phyloP scores from a whole-genome alignment of 2,888 invertebrate species.

The Heliconius hortense region DNA sequence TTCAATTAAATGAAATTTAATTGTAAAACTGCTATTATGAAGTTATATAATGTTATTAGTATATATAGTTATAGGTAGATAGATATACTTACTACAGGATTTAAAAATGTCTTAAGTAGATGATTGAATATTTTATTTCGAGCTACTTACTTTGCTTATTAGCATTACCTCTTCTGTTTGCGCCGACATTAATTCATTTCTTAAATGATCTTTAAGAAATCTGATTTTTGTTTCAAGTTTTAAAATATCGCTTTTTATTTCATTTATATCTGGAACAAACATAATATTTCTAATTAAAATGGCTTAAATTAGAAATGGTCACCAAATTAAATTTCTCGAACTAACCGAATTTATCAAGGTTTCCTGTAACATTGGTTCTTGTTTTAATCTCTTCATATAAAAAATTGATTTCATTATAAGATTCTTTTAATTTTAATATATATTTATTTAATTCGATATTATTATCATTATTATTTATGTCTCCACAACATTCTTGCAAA shows the following conservation, averaged over 20 bases:
- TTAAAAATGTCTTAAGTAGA: too few species aligned
- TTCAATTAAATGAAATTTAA: too few species aligned
- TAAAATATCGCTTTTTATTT: constrained; percentile 60
- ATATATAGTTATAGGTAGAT: too few species aligned
- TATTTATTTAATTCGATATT: constrained; percentile 49
- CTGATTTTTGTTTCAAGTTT: constrained; percentile 62
- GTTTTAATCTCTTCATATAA: constrained; percentile 62
- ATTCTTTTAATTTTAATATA: constrained; percentile 50
- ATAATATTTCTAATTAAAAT: neutral
- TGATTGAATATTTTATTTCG: neutral
- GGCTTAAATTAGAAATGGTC: neutral
- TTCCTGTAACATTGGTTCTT: constrained; percentile 50
- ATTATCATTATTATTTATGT: constrained; percentile 26
- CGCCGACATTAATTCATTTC: constrained; percentile 52
- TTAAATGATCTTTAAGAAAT: constrained; percentile 54
- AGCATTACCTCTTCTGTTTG: constrained; percentile 52
- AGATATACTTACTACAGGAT: too few species aligned
- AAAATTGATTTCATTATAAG: constrained; percentile 53
- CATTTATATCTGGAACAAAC: constrained; percentile 61
- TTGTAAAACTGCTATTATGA: neutral
- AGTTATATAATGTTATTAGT: neutral
- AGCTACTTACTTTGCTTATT: constrained; percentile 50
- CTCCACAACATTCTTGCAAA: constrained; percentile 40
- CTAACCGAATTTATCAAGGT: constrained; percentile 56
- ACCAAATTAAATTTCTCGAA: constrained; percentile 17